Percentiles rank a stretch among this genome's conserved stretches.
Evolutionary conservation across 2,888 invertebrate species (phyloP).

Genomic region (Polietes domitor): DNA sequence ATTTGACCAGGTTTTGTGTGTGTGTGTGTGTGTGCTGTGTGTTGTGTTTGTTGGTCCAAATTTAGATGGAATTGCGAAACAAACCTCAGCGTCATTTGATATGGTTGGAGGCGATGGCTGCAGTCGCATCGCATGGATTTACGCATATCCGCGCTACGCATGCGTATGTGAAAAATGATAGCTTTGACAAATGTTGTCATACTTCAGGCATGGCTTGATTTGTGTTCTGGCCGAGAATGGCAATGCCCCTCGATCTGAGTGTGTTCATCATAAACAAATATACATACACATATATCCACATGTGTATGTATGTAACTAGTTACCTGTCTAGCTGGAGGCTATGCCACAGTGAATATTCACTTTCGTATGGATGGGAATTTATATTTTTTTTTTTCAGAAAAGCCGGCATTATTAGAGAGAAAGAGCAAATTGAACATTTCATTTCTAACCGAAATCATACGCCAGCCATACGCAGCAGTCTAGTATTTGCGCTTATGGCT

Average conservation of each 20-base stretch:
- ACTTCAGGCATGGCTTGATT: conserved; percentile 60
- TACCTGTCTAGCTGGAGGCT: too few species aligned
- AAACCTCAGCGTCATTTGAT: not conserved
- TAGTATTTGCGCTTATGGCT: not conserved
- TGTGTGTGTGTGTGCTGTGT: conserved; percentile 8
- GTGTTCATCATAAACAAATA: too few species aligned
- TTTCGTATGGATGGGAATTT: not conserved
- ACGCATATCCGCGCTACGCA: conserved; percentile 3
- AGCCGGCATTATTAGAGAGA: not conserved
- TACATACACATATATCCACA: too few species aligned
- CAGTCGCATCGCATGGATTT: not conserved
- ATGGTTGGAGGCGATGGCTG: not conserved
- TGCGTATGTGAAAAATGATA: conserved; percentile 2
- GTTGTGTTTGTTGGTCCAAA: not conserved
- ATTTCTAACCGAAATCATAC: not conserved
- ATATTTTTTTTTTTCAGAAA: not conserved
- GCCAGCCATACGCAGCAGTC: too few species aligned
- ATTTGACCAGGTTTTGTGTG: conserved; percentile 5
- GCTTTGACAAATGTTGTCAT: conserved; percentile 53
- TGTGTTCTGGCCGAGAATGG: not conserved
- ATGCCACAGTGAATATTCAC: not conserved
- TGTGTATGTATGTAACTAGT: too few species aligned
- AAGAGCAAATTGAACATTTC: not conserved
- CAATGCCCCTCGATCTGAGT: too few species aligned
- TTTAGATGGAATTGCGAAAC: not conserved